Evolutionary conservation across 2,113 vertebrate genomes (phyloP).

Genomic region (Scatophagus argus): DNA sequence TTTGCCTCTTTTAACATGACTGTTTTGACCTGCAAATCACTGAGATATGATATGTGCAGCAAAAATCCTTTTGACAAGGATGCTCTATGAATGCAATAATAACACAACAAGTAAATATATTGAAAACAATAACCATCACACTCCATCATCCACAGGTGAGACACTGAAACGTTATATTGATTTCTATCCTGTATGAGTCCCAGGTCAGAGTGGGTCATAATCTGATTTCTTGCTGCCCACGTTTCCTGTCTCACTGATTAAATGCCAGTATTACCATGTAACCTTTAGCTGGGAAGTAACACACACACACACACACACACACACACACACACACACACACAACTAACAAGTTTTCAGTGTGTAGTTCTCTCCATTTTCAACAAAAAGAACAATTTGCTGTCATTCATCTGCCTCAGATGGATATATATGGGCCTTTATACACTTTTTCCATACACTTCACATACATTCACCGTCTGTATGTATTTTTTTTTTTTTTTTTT

Average conservation of each 20-base stretch:
- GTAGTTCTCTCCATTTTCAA: conserved; percentile 19
- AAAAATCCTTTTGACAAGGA: background rate
- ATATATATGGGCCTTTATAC: background rate
- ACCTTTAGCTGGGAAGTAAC: conserved; percentile 74
- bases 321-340: conserved; percentile 19
- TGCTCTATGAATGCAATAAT: background rate
- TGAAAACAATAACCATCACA: background rate
- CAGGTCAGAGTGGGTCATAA: conserved; percentile 42
- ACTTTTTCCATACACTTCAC: too few species aligned
- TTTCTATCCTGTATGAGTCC: conserved; percentile 35
- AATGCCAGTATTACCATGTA: conserved; percentile 86
- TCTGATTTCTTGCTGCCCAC: conserved; percentile 75
- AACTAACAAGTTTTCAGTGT: conserved; percentile 7
- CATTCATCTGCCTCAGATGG: conserved; percentile 18
- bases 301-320: conserved; percentile 9
- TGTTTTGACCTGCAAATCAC: background rate
- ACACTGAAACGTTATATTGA: conserved; percentile 3
- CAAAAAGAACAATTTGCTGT: conserved; percentile 35
- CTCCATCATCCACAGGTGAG: conserved; percentile 20
- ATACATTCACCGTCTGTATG: background rate
- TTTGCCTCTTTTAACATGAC: background rate
- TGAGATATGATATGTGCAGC: background rate
- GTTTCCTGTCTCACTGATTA: conserved; percentile 73
- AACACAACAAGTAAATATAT: background rate
- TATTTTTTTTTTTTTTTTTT: background rate